These are phyloP conservation scores for Prolemur simus DNA, from an alignment of 2,113 vertebrate species.

Conservation along the genomic window DNA sequence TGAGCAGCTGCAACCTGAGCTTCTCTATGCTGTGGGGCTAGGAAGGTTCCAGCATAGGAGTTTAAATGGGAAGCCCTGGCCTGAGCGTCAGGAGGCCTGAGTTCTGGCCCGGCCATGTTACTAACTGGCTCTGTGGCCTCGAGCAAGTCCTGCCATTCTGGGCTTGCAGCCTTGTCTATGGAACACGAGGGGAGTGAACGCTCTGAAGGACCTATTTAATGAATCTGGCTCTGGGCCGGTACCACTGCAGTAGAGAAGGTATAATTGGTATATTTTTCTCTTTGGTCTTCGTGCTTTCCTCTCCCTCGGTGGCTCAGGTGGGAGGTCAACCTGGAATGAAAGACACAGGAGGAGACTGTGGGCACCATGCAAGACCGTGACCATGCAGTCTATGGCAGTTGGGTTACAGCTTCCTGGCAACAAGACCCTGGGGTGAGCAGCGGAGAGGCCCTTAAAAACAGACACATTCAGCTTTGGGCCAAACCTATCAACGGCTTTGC, in stretches of 20 bases:
- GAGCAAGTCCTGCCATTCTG: background rate
- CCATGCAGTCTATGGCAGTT: fast-evolving
- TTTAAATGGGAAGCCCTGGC: background rate
- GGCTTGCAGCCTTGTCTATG: background rate
- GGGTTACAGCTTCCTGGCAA: background rate
- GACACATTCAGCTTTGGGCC: background rate
- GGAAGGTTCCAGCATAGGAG: background rate
- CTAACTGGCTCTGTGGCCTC: background rate
- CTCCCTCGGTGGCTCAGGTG: background rate
- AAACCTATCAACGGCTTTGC: background rate
- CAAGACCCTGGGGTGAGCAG: background rate
- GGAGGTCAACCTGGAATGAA: background rate
- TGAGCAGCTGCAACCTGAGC: background rate
- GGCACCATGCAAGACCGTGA: background rate
- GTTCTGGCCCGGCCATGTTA: background rate
- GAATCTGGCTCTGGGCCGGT: background rate
- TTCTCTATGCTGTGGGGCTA: background rate
- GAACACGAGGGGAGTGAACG: background rate
- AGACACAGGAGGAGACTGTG: background rate
- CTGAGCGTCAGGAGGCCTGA: too few species aligned
- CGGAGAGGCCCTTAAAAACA: background rate
- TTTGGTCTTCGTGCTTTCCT: background rate
- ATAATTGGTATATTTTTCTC: background rate
- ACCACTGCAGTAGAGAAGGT: background rate
- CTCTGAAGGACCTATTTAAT: background rate